phyloP scores from a whole-genome alignment of 2,797 vertebrate species.

The Lophius americanus region DNA sequence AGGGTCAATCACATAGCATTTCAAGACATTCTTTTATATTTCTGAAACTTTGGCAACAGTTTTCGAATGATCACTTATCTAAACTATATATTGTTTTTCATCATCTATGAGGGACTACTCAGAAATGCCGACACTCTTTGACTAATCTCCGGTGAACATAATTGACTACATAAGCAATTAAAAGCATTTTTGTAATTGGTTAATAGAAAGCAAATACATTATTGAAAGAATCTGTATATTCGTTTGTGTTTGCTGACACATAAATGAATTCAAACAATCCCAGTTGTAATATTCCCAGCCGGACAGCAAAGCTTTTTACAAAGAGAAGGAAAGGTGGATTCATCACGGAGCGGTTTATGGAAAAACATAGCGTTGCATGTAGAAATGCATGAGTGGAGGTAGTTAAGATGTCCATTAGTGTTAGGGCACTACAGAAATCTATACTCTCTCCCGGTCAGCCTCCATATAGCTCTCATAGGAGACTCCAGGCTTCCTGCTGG shows the following conservation, averaged over 20 bases:
- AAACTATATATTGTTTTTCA: too few species aligned
- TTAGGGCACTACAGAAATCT: constrained; percentile 59
- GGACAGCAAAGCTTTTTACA: background rate
- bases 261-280: background rate
- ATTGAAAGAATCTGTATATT: too few species aligned
- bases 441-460: constrained; percentile 36
- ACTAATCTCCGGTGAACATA: too few species aligned
- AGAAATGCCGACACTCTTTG: too few species aligned
- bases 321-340: background rate
- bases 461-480: constrained; percentile 34
- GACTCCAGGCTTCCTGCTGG: constrained; percentile 40
- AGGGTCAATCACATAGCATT: background rate
- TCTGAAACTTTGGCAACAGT: too few species aligned
- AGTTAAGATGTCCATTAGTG: constrained; percentile 63
- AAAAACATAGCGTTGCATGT: constrained; percentile 25
- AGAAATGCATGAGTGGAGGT: constrained; percentile 37
- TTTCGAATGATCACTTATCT: too few species aligned
- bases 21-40: too few species aligned
- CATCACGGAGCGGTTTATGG: constrained; percentile 11
- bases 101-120: too few species aligned
- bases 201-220: too few species aligned
- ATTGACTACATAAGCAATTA: too few species aligned
- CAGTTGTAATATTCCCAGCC: background rate
- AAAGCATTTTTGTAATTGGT: too few species aligned
- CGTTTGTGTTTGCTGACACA: too few species aligned